Evolutionary conservation across 23 tunicate species (phyloP).

Genomic region (Aplidium turbinatum): DNA sequence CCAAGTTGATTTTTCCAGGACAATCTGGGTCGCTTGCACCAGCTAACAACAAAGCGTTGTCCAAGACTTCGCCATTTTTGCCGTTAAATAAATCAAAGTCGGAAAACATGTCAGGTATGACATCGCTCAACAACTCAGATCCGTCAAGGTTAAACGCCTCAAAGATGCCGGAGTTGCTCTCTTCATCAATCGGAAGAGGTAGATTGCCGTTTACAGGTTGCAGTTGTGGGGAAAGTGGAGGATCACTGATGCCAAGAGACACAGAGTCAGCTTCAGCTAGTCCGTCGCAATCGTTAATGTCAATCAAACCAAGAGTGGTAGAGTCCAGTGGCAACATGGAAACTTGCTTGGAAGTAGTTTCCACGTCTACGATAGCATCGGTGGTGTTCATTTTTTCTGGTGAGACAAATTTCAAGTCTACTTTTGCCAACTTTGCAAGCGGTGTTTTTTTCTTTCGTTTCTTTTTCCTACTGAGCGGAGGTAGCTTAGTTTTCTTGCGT

Average conservation of each 20-base stretch:
- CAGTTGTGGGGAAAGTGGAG: neutral
- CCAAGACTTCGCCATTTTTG: constrained; percentile 31
- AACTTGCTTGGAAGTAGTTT: neutral
- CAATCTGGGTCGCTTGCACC: constrained; percentile 36
- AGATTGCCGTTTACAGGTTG: neutral
- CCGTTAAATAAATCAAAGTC: constrained; percentile 35
- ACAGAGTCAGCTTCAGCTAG: neutral
- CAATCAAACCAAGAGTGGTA: neutral
- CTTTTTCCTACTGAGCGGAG: constrained; percentile 66
- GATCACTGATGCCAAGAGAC: neutral
- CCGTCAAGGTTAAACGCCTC: constrained; percentile 52
- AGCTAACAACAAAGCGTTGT: constrained; percentile 46
- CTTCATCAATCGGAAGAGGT: constrained; percentile 15
- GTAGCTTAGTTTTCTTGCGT: constrained; percentile 72
- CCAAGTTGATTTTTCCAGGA: constrained; percentile 1
- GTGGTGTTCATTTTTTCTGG: neutral
- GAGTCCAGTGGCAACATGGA: neutral
- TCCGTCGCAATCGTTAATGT: constrained; percentile 19
- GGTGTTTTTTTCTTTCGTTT: constrained; percentile 38
- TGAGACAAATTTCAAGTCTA: neutral
- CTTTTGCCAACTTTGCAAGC: neutral
- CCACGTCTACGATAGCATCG: neutral
- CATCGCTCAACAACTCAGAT: constrained; percentile 37
- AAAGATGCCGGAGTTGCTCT: constrained; percentile 35
- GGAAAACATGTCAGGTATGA: constrained; percentile 49